Base-by-base conservation (phyloP, 2,888 invertebrate genomes). In the Pammene aurita region DNA sequence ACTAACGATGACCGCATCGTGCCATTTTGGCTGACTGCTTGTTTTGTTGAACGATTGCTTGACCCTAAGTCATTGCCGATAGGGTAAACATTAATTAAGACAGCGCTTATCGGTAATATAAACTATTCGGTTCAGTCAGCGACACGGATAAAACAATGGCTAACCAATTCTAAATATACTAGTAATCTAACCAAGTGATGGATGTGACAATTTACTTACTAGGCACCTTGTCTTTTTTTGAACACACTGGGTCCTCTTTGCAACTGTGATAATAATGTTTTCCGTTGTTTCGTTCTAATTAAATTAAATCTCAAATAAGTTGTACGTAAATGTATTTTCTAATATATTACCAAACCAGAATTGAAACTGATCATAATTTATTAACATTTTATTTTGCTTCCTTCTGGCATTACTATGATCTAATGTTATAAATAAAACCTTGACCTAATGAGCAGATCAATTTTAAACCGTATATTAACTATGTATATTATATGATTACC, bases 1-100 rank as follows among this genome's bases (percentile, higher is more conserved):
- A 85, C 71, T 86, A 86, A 78, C 71, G 74, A 84, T 80, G 78
- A 79, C 78, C 78, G 75, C 80, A 79, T 78, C 76, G 67, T 76
- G 70, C 73, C 54, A 77, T 76, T 83, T 81, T 81, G 73, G 73
- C 76, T 79, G 18, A 55, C 55, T 44, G 52, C 46, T 63, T 60
- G 60, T 64, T 69, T 69, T 65, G 56, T 57, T 57, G 46, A 67
- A 58, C 52, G 63, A 67, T 58, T 42, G 46, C 52, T 50, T 71
- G 71, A 69, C 71, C 69, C 62, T 18, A 68, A 71, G 66, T 58
- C 71, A 66, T 61, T 67, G 58, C 58, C 50, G 62, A 61, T 66
- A 70, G 35, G 46, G 18, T 62, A 62, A 62, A 62, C 62, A 62
- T 41, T 50, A 41, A 52, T 62, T 41, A 61, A 50, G 50, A 50